Evolutionary conservation across 2,888 invertebrate species (phyloP).

Genomic region (Allolobophora icterica): DNA sequence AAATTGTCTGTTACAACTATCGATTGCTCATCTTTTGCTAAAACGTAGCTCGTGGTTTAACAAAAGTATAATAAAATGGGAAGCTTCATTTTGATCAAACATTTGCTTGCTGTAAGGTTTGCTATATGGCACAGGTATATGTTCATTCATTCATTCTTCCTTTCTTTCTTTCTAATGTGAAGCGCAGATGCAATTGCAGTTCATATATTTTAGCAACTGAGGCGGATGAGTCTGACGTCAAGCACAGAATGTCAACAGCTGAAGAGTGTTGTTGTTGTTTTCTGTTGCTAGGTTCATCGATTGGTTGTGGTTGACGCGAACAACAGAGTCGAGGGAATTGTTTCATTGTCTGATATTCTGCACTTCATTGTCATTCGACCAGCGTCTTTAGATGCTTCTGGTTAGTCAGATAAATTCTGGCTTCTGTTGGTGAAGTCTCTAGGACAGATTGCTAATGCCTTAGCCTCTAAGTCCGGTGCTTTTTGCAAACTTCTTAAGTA

Average conservation of each 20-base stretch:
- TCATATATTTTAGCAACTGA: neutral
- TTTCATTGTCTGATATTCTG: slow-evolving; percentile 92
- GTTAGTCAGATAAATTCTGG: neutral
- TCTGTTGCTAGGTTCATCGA: slow-evolving; percentile 79
- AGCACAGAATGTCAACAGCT: neutral
- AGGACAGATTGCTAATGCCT: neutral
- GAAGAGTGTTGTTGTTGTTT: neutral
- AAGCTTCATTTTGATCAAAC: neutral
- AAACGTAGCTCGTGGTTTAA: neutral
- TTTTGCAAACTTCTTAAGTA: neutral
- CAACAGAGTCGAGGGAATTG: slow-evolving; percentile 89
- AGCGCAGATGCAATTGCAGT: neutral
- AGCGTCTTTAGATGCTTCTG: neutral
- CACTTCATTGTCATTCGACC: slow-evolving; percentile 31
- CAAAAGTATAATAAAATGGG: neutral
- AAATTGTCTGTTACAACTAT: neutral
- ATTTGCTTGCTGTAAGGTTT: neutral
- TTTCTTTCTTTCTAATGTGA: neutral
- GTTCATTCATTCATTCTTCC: neutral
- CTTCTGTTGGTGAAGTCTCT: neutral
- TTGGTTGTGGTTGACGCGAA: slow-evolving; percentile 91
- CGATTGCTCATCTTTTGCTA: neutral
- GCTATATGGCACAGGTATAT: neutral
- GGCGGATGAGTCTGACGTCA: neutral
- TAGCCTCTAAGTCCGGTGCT: neutral